Evolutionary conservation across 2,113 vertebrate species (phyloP).

Genomic region (Pavo muticus): DNA sequence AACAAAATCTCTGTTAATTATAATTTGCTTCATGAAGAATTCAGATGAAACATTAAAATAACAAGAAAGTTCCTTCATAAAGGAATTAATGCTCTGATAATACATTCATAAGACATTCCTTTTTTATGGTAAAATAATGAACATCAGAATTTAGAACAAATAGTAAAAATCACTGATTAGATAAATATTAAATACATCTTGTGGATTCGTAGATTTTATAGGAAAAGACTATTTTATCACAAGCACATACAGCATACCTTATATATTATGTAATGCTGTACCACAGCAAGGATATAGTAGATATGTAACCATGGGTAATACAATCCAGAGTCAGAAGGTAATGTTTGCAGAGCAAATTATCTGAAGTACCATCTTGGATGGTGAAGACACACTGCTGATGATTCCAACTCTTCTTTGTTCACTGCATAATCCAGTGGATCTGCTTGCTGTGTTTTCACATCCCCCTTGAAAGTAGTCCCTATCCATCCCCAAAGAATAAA

Average conservation of each 20-base stretch:
- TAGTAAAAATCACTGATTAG: not conserved
- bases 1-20: not conserved
- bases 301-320: not conserved
- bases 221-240: not conserved
- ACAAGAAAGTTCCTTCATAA: not conserved
- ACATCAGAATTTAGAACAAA: not conserved
- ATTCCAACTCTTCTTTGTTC: not conserved
- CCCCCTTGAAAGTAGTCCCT: not conserved
- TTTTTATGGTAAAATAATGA: not conserved
- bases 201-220: not conserved
- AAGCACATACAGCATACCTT: not conserved
- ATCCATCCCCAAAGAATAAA: not conserved
- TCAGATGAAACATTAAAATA: conserved; percentile 14
- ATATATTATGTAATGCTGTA: not conserved
- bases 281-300: no score
- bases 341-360: not conserved
- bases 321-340: not conserved
- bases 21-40: not conserved
- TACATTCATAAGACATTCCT: not conserved
- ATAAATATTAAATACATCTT: not conserved
- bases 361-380: fast-evolving
- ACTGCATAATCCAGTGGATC: not conserved
- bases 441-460: not conserved
- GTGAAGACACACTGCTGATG: not conserved
- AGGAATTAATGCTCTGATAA: not conserved